Evolutionary conservation across 2,888 invertebrate species (phyloP), one percentile per base, ranked within the genome.

Genomic region (Lysandra coridon): DNA sequence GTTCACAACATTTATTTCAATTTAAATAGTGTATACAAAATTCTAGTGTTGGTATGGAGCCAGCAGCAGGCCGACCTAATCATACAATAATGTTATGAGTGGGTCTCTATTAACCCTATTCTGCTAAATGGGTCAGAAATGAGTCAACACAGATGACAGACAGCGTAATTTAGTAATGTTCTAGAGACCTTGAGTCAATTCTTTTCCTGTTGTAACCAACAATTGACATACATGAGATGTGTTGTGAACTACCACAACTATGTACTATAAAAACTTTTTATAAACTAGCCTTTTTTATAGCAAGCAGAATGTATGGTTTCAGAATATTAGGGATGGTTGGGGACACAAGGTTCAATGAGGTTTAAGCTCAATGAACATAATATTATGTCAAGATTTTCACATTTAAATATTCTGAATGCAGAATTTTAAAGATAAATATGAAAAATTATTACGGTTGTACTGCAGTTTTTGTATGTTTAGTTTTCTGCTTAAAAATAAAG

Each of bases 111-210:
- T 87, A 88, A 88, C 87, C 88, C 86, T 86, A 88, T 87, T 87
- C 82, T 80, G 80, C 80, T 44, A 62, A 79, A 79, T 75, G 81
- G 83, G 83, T 85, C 84, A 82, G 81, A 80, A 82, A 81, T 82
- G 83, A 75, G 81, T 91, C 91, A 90, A 81, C 83, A 81, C 82
- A 82, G 78, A 83, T 82, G 83, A 83, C 84, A 84, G 82, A 84
- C 83, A 80, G 84, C 84, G 89, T 87, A 89, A 92, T 91, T 91
- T 89, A 85, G 84, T 87, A 83, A 80, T 86, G 85, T 86, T 85
- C 81, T 83, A 85, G 62, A 84, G 88, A 85, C 89, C 89, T 90
- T 88, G 88, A 83, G 87, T 88, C 87, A 83, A 84, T 84, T 84
- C 83, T 87, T 90, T 90, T 90, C 91, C 86, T 85, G 86, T 86